Base-by-base conservation (phyloP, 2,888 invertebrate species). In the Molanna angustata region DNA sequence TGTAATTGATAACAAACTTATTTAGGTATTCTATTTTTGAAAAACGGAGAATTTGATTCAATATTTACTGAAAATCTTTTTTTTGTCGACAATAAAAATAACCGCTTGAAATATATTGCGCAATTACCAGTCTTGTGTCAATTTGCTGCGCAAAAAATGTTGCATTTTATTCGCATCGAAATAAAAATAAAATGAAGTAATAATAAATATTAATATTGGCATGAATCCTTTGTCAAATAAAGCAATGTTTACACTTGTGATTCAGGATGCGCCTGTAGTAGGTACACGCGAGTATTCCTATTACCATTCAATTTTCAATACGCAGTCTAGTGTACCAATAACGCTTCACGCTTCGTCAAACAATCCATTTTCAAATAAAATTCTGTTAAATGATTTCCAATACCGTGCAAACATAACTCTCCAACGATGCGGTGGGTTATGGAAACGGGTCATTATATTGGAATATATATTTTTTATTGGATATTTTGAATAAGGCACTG, bases 371-470 rank as follows among this genome's bases (percentile, higher is more conserved):
- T 41, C 40, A 50, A 46, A 56, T 53, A 49, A 41, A 56, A 53
- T 50, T 46, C 40, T 40, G 50, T 39, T 52, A 56, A 56, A 50
- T 53, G 56, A 53, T 56, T 56, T 53, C 43, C 35, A 50, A 53
- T 53, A 43, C 22, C 33, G 41, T 27, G 14, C 37, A 52, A 22
- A 42, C 43, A 46, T 53, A 45, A 47, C 22, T 17, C n/a, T n/a
- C n/a, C n/a, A n/a, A n/a, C 20, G 13, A 16, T 22, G 18, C 17
- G 51, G 6, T 20, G 6, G 4, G 27, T 27, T 27, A 27, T 4
- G 27, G 27, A 27, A 27, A 27, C 11, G 27, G 27, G 11, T 4
- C 27, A 7, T 27, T 27, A 11, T 27, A 11, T 27, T 27, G n/a
- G n/a, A n/a, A n/a, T n/a, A n/a, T n/a, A n/a, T n/a, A n/a, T n/a